Percentiles rank a stretch among this genome's conserved stretches.
phyloP scores from a whole-genome alignment of 2,888 invertebrate genomes.

The Drosophila parthenogenetica region DNA sequence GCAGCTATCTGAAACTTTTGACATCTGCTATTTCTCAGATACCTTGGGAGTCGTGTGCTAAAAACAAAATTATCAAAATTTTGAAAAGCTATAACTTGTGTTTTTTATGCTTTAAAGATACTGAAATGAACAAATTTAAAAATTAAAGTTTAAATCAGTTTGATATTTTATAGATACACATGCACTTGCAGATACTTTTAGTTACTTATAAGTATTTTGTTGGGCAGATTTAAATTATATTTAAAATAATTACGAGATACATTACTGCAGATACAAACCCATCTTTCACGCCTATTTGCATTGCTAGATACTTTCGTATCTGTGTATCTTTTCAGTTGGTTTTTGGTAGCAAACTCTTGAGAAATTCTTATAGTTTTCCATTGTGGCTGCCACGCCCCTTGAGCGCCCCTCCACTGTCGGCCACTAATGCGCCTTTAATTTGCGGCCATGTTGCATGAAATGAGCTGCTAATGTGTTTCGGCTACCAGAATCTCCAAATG shows the following conservation, averaged over 20 bases:
- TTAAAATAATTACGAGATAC: neutral
- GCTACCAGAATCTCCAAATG: constrained; percentile 17
- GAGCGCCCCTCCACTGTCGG: constrained; percentile 14
- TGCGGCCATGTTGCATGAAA: constrained; percentile 73
- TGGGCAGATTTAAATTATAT: too few species aligned
- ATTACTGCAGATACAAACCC: neutral
- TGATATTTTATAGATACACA: too few species aligned
- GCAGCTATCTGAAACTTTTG: neutral
- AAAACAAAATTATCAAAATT: neutral
- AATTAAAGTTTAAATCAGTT: too few species aligned
- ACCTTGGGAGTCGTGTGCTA: neutral
- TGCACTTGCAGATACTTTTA: neutral
- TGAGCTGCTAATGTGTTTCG: constrained; percentile 77
- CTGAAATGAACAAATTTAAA: too few species aligned
- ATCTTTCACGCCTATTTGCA: constrained; percentile 3
- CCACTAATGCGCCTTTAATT: constrained; percentile 76
- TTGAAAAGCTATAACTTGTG: too few species aligned
- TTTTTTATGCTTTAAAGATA: too few species aligned
- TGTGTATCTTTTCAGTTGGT: constrained; percentile 9
- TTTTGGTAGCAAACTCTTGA: constrained; percentile 15
- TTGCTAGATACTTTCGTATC: neutral
- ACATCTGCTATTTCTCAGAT: neutral
- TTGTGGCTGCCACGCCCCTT: constrained; percentile 30
- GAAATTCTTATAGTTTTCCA: constrained; percentile 48
- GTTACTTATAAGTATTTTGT: neutral